phyloP scores from a whole-genome alignment of 2,113 vertebrate species.

The Mastomys natalensis region DNA sequence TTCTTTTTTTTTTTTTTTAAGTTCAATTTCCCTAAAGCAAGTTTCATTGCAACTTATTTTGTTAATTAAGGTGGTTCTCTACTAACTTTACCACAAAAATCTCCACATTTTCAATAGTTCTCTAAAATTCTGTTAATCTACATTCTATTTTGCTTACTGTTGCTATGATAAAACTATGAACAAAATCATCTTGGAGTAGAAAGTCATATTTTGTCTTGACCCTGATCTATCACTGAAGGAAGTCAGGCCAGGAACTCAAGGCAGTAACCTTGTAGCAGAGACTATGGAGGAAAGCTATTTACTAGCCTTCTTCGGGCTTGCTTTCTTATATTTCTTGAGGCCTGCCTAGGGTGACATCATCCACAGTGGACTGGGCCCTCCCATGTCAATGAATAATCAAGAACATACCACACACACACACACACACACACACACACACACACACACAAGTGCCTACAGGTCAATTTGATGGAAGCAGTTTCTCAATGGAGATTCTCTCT shows the following conservation, averaged over 20 bases:
- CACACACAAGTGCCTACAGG: background rate
- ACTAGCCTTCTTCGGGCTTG: background rate
- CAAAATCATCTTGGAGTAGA: background rate
- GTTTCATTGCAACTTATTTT: background rate
- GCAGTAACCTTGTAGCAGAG: background rate
- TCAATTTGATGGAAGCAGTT: no score
- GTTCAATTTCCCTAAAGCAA: background rate
- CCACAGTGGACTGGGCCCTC: background rate
- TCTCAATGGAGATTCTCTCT: background rate
- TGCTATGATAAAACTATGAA: background rate
- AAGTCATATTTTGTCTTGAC: background rate
- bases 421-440: no score
- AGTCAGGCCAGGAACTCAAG: background rate
- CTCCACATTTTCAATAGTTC: background rate
- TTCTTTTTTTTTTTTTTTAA: background rate
- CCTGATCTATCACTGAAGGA: background rate
- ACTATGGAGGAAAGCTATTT: background rate
- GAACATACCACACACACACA: background rate
- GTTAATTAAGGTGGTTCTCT: background rate
- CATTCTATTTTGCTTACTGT: background rate
- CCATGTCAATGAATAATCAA: background rate
- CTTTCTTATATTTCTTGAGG: background rate
- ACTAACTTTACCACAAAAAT: background rate
- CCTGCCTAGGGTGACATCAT: background rate
- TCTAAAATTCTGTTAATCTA: background rate